Percentiles rank a stretch among this genome's conserved stretches.
Evolutionary conservation across 2,113 vertebrate genomes (phyloP).

Genomic region (Calidris pugnax): DNA sequence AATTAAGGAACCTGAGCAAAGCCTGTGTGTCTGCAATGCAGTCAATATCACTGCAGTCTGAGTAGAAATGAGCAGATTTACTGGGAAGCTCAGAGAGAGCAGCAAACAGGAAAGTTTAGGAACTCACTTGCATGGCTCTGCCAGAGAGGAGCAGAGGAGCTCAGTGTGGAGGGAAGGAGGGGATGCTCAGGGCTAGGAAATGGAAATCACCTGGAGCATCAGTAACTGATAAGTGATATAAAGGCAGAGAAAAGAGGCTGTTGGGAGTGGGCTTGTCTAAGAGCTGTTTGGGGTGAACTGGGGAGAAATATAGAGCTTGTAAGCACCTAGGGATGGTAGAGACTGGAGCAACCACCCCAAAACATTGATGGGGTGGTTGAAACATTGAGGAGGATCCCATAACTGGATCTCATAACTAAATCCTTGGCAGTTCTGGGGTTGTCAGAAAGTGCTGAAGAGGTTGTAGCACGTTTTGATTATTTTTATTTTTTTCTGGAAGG

Average conservation of each 20-base stretch:
- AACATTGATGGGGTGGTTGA: too few relatives aligned
- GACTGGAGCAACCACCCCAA: neutral
- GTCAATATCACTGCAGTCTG: constrained; percentile 67
- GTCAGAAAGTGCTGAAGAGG: neutral
- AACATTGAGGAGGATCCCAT: neutral
- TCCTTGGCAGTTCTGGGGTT: neutral
- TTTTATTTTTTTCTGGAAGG: accelerated
- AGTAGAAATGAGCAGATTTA: neutral
- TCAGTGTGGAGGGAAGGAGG: neutral
- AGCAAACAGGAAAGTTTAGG: neutral
- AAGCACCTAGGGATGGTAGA: neutral
- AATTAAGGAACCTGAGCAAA: constrained; percentile 58
- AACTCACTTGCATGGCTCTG: neutral
- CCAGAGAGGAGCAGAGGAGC: neutral
- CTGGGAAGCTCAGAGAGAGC: neutral
- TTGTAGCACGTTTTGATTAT: neutral
- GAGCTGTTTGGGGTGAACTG: neutral
- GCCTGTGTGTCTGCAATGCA: constrained; percentile 66
- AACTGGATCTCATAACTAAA: neutral
- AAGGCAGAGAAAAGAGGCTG: neutral
- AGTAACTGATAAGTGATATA: neutral
- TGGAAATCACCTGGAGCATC: neutral
- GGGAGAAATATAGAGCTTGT: neutral
- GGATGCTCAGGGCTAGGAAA: neutral
- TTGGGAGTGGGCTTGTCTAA: neutral